Evolutionary conservation across 2,797 vertebrate species (phyloP).

Genomic region (Epinephelus coioides): DNA sequence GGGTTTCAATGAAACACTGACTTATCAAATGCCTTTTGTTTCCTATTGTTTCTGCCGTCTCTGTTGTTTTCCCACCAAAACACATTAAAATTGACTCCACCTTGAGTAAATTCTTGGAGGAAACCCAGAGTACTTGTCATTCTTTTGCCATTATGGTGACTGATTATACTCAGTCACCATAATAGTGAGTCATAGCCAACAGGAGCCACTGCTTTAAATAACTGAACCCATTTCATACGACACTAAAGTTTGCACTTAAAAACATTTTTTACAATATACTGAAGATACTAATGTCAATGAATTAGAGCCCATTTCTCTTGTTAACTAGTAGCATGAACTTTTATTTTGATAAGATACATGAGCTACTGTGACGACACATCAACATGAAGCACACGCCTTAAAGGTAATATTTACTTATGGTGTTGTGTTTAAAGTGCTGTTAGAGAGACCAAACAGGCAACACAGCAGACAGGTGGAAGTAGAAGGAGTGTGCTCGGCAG

Average conservation of each 20-base stretch:
- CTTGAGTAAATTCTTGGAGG: constrained; percentile 24
- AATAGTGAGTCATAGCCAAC: no score
- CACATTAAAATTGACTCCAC: not conserved
- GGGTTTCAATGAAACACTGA: not conserved
- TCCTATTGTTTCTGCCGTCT: not conserved
- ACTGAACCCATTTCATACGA: not conserved
- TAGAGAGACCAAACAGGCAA: not conserved
- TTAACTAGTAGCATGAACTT: not conserved
- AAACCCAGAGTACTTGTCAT: not conserved
- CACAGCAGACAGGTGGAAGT: not conserved
- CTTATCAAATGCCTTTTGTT: not conserved
- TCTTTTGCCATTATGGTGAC: not conserved
- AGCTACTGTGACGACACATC: not conserved
- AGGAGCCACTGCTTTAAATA: not conserved
- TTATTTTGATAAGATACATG: constrained; percentile 10
- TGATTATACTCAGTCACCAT: not conserved
- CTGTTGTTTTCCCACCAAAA: not conserved
- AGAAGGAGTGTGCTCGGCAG: not conserved
- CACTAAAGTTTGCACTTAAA: not conserved
- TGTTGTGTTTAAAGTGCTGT: constrained; percentile 34
- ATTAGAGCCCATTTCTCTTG: not conserved
- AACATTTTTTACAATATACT: not conserved
- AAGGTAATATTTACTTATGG: constrained; percentile 84
- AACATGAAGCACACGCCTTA: constrained; percentile 64
- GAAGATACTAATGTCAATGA: not conserved